Evolutionary conservation across 2,797 vertebrate species (phyloP), one percentile per base, ranked within the genome.

Genomic region (Heliangelus exortis): DNA sequence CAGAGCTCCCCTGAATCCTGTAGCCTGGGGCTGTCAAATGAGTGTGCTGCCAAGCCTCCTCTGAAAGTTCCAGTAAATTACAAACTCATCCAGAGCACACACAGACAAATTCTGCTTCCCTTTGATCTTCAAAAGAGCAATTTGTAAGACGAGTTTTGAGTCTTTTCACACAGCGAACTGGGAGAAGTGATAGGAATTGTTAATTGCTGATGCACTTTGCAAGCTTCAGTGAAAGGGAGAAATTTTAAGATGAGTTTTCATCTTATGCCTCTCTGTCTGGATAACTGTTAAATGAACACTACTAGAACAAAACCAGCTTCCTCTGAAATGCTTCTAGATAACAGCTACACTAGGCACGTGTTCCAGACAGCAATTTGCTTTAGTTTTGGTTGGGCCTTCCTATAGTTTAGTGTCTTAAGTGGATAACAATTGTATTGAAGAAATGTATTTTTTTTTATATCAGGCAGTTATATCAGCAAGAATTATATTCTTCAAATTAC

Each of bases 61-160:
- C 97, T 96, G 81, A 97, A 97, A 97, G 97, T 97, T 97, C 97
- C 97, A 97, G 97, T 98, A 98, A 98, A 97, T 98, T 97, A 97
- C 97, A 97, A 89, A 97, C 97, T 98, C 97, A 95, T 97, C 84
- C 77, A 97, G 95, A 95, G 97, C 96, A 10, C 96, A 96, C 82
- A 95, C 86, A 97, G 97, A 97, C 97, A 97, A 97, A 98, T 96
- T 98, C 96, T 6, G 94, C 79, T 97, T 97, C 75, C 82, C 96
- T 98, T 98, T 98, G 98, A 98, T 98, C 97, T 98, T 98, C 98
- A 98, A 96, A 98, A 98, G 98, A 98, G 97, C 98, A 98, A 98
- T 98, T 98, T 98, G 98, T 98, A 98, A 98, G 95, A 97, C 1
- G 90, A 98, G 96, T 98, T 98, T 96, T 97, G 97, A 98, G 96